Percentiles rank a stretch among this genome's conserved stretches.
These are phyloP conservation scores for Spodoptera litura DNA, from an alignment of 1,140 invertebrate genomes.

Conservation along the genomic window DNA sequence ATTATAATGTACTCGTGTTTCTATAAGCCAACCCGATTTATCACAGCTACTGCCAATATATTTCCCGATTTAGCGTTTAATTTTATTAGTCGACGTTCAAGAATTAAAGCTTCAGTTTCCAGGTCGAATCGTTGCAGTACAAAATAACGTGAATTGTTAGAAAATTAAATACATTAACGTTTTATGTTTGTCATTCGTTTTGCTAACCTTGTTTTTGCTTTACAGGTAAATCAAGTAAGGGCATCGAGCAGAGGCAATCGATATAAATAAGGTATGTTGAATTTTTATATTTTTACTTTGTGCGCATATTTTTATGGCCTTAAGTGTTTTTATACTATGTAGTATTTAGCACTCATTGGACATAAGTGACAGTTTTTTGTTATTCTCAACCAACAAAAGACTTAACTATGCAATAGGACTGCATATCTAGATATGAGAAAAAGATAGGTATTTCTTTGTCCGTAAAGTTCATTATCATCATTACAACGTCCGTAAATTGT, in stretches of 20 bases:
- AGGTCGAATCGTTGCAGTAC: slow-evolving; percentile 30
- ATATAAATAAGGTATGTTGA: neutral
- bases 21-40: neutral
- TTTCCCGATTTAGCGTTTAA: slow-evolving; percentile 27
- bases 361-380: neutral
- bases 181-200: slow-evolving; percentile 10
- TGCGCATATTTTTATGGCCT: neutral
- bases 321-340: neutral
- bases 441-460: neutral
- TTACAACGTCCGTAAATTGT: slow-evolving; percentile 1
- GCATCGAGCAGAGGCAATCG: neutral
- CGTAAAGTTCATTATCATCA: slow-evolving; percentile 17
- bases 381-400: too few species aligned
- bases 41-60: neutral
- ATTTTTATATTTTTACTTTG: neutral
- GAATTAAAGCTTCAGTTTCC: slow-evolving; percentile 30
- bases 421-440: too few species aligned
- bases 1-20: neutral
- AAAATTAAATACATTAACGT: slow-evolving; percentile 10
- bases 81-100: slow-evolving; percentile 12
- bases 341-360: neutral
- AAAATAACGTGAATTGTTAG: slow-evolving; percentile 18
- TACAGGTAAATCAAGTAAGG: slow-evolving; percentile 18
- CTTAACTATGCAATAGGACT: too few species aligned
- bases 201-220: slow-evolving; percentile 13